Conservation (phyloP, 2,113 vertebrate species). For the Platysteira castanea region DNA sequence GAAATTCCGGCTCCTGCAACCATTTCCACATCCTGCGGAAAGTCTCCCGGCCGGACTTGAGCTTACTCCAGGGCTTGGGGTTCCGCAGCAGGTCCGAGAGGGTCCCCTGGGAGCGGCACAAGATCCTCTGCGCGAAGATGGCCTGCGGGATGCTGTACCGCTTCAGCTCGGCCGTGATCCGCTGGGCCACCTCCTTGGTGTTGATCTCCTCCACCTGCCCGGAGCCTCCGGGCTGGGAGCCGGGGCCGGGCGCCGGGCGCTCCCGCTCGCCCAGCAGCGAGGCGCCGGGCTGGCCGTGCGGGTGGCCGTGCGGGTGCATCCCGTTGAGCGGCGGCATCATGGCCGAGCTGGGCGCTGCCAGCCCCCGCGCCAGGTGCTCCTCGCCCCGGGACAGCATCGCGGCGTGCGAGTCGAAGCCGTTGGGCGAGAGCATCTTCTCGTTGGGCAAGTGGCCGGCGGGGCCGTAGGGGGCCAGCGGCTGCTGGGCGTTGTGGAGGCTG, state of each 20-base stretch:
- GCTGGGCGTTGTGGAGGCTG: slow-evolving; percentile 89
- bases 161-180: slow-evolving; percentile 96
- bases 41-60: slow-evolving; percentile 97
- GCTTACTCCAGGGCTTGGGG: slow-evolving; percentile 99
- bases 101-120: slow-evolving; percentile 97
- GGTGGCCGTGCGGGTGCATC: slow-evolving; percentile 85
- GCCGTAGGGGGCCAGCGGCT: slow-evolving; percentile 85
- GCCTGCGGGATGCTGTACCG: slow-evolving; percentile 98
- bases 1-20: slow-evolving; percentile 97
- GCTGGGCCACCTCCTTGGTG: slow-evolving; percentile 97
- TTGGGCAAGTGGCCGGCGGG: slow-evolving; percentile 86
- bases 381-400: slow-evolving; percentile 90
- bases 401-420: slow-evolving; percentile 90
- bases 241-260: slow-evolving; percentile 72
- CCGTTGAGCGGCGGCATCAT: slow-evolving; percentile 87
- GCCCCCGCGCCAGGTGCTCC: slow-evolving; percentile 87
- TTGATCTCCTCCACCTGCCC: slow-evolving; percentile 96
- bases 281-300: slow-evolving; percentile 83
- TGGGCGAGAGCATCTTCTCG: slow-evolving; percentile 92
- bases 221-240: slow-evolving; percentile 79
- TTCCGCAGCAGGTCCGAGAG: slow-evolving; percentile 97
- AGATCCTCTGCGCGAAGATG: slow-evolving; percentile 96
- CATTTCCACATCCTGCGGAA: slow-evolving; percentile 99
- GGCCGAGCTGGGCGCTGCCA: slow-evolving; percentile 83
- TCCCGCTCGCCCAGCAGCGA: slow-evolving; percentile 84